Conservation (phyloP, 2,888 invertebrate genomes). For the Cosmorhoe ocellata region DNA sequence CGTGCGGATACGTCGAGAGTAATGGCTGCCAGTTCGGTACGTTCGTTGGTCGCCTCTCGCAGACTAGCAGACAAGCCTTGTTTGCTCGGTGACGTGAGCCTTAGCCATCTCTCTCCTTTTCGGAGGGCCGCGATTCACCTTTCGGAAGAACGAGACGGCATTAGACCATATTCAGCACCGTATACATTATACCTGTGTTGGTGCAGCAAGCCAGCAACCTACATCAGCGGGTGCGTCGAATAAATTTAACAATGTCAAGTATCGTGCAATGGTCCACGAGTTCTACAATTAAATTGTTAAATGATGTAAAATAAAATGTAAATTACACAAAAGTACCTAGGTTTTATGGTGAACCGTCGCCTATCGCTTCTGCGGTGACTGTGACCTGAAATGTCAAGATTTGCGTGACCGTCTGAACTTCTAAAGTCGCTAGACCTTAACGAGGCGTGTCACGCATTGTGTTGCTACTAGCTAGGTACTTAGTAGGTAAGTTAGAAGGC, state of each 20-base stretch:
- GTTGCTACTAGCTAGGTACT: slow-evolving; percentile 9
- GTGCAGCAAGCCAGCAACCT: slow-evolving; percentile 77
- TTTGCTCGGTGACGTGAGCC: slow-evolving; percentile 73
- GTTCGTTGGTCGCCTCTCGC: slow-evolving; percentile 71
- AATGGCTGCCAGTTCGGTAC: slow-evolving; percentile 67
- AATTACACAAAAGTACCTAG: too few relatives aligned
- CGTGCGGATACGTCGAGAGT: slow-evolving; percentile 75
- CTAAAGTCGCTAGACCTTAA: slow-evolving; percentile 25
- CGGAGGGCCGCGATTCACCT: slow-evolving; percentile 22
- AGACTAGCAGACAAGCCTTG: slow-evolving; percentile 78
- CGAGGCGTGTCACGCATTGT: slow-evolving; percentile 32
- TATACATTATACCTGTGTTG: slow-evolving; percentile 60
- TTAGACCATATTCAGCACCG: slow-evolving; percentile 39
- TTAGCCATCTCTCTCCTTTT: slow-evolving; percentile 51
- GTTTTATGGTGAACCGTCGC: slow-evolving; percentile 18
- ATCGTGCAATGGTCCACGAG: slow-evolving; percentile 59
- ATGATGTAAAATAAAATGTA: too few relatives aligned
- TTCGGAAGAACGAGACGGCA: slow-evolving; percentile 47
- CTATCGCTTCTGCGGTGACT: slow-evolving; percentile 24
- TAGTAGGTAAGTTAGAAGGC: slow-evolving; percentile 7
- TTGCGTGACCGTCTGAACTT: slow-evolving; percentile 31
- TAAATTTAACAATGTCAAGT: slow-evolving; percentile 69
- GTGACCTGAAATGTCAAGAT: slow-evolving; percentile 30
- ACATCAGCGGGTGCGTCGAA: slow-evolving; percentile 68
- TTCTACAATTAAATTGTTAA: too few relatives aligned